Evolutionary conservation across 2,888 invertebrate species (phyloP), one percentile per base, ranked within the genome.

Genomic region (Panzeria rudis): DNA sequence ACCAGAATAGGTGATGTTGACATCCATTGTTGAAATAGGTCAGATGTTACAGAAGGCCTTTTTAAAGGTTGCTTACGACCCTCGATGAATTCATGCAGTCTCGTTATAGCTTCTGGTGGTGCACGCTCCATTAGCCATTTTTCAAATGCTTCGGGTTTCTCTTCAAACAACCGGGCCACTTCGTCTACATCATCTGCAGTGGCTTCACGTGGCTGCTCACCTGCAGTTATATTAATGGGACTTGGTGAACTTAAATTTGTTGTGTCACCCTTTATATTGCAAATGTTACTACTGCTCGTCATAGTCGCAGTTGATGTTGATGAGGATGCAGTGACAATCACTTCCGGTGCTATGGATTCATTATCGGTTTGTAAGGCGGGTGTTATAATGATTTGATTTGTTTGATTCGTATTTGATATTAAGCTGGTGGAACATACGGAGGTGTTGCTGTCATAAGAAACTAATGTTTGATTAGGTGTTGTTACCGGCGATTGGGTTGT

Each of bases 11-110:
- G 96, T 69, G 96, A 96, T 38, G 96, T 95, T 44, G 96, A 95
- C 90, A 97, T 93, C 97, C 97, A 97, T 87, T 96, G 94, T 90
- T 97, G 97, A 93, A 97, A 97, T 86, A 97, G 94, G 91, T 97
- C 97, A 86, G 97, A 96, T 59, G 96, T 96, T 87, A 97, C 95
- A 61, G 96, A 96, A 61, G 96, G 95, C 84, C 96, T 94, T 87
- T 94, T 93, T 9, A 94, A 94, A 88, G 93, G 94, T 52, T 87
- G 88, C 79, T 92, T 91, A 20, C 94, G 94, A 9, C 93, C 93
- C 50, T 94, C 94, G 75, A 94, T 94, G 87, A 94, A 91, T 88
- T 91, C 93, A 88, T 95, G 94, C 89, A 96, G 91, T 89, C 94
- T 93, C 87, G 94, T 93, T 86, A 95, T 93, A 86, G 95, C 94